Base-by-base conservation (phyloP, 2,797 vertebrate genomes). In the Pseudocheirus occidentalis region DNA sequence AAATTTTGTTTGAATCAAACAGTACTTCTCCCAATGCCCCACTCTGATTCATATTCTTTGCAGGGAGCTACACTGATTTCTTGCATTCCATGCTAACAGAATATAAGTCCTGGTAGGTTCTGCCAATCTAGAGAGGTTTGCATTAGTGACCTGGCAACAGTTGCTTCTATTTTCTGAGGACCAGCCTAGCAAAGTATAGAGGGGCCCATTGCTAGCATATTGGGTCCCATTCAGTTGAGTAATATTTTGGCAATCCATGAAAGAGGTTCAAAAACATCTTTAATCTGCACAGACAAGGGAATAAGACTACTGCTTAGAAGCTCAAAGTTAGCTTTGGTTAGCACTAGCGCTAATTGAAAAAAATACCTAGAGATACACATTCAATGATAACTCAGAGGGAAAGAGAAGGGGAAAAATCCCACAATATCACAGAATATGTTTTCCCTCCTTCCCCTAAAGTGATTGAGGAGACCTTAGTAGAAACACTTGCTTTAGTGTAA, bases 1-100 rank as follows among this genome's bases (percentile, higher is more conserved):
- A 10, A 24, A 18, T 87, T 46, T 87, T 55, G 94, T 95, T 87
- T 94, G 34, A 87, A 58, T 53, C 46, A 91, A 90, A 34, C 92
- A 29, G 5, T 24, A 46, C 9, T 81, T 40, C 3, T 87, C 21
- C 40, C 12, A 50, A 87, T 46, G 3, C 3, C 9, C 9, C 27
- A 50, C 0, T 11, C 40, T 87, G 73, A 27, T 50, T 46, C 73
- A 46, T 27, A 87, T 24, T 46, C 40, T 87, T 50, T 87, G 40
- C 9, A 46, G 9, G 40, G 24, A 46, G 1, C 12, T 27, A 50
- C 27, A 40, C 21, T 87, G 40, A 24, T 87, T 87, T 87, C 73
- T 87, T 27, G 40, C 46, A 27, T 3, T 87, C 73, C 9, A 0
- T 87, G 21, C 21, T 87, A 87, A 87, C 18, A 73, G 66, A 46